Percentiles rank a stretch among this genome's conserved stretches.
phyloP scores from a whole-genome alignment of 2,113 vertebrate genomes.

The Illadopsis cleaveri region DNA sequence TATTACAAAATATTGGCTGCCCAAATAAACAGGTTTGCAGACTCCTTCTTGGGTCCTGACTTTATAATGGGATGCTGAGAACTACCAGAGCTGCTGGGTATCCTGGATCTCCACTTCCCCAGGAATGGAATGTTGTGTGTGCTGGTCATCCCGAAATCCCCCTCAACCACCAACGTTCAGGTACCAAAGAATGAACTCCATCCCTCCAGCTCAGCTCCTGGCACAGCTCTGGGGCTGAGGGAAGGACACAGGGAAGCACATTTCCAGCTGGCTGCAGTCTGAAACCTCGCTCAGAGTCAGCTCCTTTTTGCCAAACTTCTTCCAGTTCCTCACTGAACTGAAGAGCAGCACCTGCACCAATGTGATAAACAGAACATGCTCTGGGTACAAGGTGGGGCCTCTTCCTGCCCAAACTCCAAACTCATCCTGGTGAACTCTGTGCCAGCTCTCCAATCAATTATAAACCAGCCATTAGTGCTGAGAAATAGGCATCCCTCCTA shows the following conservation, averaged over 20 bases:
- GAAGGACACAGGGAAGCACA: background rate
- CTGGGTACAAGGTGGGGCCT: background rate
- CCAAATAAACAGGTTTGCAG: background rate
- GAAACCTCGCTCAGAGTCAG: background rate
- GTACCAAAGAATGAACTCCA: background rate
- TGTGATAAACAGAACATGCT: background rate
- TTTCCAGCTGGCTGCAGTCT: background rate
- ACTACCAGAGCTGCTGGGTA: background rate
- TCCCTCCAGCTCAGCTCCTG: background rate
- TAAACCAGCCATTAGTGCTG: background rate
- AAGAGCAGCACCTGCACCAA: background rate
- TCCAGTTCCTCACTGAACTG: background rate
- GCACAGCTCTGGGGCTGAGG: background rate
- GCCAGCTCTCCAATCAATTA: background rate
- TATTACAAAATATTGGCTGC: background rate
- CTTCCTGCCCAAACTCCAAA: background rate
- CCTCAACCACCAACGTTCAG: background rate
- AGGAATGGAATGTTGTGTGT: background rate
- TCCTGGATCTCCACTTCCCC: background rate
- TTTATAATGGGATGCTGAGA: background rate
- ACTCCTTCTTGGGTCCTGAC: background rate
- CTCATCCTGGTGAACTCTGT: background rate
- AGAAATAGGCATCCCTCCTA: background rate
- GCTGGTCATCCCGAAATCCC: background rate
- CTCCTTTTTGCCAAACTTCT: background rate